These are phyloP conservation scores for Sparidentex hasta DNA, from an alignment of 2,797 vertebrate species.

Conservation along the genomic window DNA sequence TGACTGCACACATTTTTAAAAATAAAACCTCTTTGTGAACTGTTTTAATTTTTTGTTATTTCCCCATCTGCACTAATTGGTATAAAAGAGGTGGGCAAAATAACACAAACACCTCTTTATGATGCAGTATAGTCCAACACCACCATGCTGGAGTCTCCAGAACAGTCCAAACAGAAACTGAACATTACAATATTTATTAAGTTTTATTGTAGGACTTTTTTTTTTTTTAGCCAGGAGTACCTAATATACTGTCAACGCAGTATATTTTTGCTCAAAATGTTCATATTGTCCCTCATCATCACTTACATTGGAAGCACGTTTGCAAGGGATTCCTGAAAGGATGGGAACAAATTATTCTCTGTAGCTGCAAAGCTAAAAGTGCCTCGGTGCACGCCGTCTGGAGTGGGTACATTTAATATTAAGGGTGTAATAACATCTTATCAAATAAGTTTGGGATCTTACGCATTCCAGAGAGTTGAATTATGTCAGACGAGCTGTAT, in stretches of 20 bases:
- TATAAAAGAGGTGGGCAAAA: neutral
- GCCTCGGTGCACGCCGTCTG: no score
- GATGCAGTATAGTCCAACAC: neutral
- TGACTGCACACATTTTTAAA: slow-evolving; percentile 1
- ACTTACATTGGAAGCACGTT: neutral
- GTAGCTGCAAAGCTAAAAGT: no score
- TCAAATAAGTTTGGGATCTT: no score
- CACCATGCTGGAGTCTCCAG: neutral
- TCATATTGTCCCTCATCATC: neutral
- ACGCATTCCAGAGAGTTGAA: no score
- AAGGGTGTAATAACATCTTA: no score
- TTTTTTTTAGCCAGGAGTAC: neutral
- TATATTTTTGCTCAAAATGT: neutral
- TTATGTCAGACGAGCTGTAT: no score
- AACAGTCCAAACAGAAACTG: no score
- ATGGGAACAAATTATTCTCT: no score
- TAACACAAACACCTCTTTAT: neutral
- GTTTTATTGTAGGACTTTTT: neutral
- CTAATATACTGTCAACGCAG: neutral
- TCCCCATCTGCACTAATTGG: no score
- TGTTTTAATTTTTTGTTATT: slow-evolving; percentile 6
- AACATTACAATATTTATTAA: neutral
- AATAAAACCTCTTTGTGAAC: slow-evolving; percentile 51
- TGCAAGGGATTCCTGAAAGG: no score
- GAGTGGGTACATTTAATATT: no score